Percentiles rank a stretch among this genome's conserved stretches.
Conservation (phyloP, 2,888 invertebrate species). For the Xiphydria camelus region DNA sequence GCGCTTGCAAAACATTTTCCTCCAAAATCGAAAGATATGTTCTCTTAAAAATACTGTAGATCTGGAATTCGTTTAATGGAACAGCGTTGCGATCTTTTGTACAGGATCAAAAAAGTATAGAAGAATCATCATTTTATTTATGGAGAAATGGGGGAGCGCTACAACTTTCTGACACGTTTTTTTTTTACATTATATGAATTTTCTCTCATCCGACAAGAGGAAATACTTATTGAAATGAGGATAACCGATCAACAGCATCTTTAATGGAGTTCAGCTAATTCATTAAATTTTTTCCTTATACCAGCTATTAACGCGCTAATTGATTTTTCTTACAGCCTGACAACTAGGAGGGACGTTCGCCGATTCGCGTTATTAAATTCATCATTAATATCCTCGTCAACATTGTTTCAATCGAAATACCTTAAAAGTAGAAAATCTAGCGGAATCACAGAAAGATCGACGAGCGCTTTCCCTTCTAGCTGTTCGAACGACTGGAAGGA, state of each 20-base stretch:
- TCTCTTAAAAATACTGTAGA: too few species aligned
- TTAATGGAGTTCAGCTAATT: slow-evolving; percentile 37
- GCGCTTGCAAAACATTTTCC: too few species aligned
- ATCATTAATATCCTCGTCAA: not conserved
- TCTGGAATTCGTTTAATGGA: too few species aligned
- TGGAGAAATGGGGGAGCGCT: too few species aligned
- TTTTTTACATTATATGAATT: too few species aligned
- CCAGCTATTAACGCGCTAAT: slow-evolving; percentile 42
- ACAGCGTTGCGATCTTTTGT: too few species aligned
- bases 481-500: not conserved
- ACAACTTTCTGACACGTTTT: too few species aligned
- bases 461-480: not conserved
- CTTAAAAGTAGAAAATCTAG: too few species aligned
- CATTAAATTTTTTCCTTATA: slow-evolving; percentile 27
- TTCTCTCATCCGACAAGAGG: too few species aligned
- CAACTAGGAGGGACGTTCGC: not conserved
- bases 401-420: not conserved
- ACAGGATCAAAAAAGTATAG: too few species aligned
- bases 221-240: slow-evolving; percentile 27
- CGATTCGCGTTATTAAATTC: not conserved
- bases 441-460: not conserved
- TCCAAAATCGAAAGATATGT: too few species aligned
- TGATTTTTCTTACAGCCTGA: slow-evolving; percentile 37
- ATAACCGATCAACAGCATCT: slow-evolving; percentile 45
- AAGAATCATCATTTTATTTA: too few species aligned